Evolutionary conservation across 2,113 vertebrate species (phyloP).

Genomic region (Sylvilagus bachmani): DNA sequence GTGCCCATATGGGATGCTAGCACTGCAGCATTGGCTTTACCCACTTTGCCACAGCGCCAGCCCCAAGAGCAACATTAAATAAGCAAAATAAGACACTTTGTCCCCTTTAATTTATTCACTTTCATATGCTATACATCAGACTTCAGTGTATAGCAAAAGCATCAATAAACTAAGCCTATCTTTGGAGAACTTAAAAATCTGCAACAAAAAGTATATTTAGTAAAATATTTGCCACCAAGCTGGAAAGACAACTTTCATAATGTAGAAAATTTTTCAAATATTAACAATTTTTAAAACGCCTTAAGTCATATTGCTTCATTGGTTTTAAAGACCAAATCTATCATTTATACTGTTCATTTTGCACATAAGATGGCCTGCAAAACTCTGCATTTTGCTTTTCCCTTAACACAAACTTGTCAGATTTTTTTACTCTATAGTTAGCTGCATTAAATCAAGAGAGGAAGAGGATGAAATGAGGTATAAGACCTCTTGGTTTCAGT

Average conservation of each 20-base stretch:
- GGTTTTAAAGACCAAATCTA: constrained; percentile 35
- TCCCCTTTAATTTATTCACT: constrained; percentile 55
- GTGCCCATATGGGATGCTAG: no score
- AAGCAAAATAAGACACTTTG: constrained; percentile 66
- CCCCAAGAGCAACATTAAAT: constrained; percentile 39
- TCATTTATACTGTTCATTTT: not conserved
- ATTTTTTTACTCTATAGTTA: not conserved
- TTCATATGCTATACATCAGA: constrained; percentile 45
- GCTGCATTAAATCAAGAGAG: not conserved
- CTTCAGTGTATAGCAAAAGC: constrained; percentile 39
- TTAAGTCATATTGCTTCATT: not conserved
- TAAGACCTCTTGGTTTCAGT: not conserved
- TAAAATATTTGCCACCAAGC: not conserved
- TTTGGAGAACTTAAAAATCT: constrained; percentile 37
- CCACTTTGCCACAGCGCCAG: not conserved
- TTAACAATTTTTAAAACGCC: constrained; percentile 57
- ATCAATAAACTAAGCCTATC: constrained; percentile 55
- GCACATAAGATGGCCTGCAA: not conserved
- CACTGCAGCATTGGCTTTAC: no score
- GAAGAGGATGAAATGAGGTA: not conserved
- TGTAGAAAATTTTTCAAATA: constrained; percentile 46
- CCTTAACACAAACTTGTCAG: not conserved
- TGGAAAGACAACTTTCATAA: constrained; percentile 54
- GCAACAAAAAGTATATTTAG: constrained; percentile 36
- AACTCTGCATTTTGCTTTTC: not conserved